Conservation (phyloP, 2,888 invertebrate genomes). For the Melinopterus prodromus region DNA sequence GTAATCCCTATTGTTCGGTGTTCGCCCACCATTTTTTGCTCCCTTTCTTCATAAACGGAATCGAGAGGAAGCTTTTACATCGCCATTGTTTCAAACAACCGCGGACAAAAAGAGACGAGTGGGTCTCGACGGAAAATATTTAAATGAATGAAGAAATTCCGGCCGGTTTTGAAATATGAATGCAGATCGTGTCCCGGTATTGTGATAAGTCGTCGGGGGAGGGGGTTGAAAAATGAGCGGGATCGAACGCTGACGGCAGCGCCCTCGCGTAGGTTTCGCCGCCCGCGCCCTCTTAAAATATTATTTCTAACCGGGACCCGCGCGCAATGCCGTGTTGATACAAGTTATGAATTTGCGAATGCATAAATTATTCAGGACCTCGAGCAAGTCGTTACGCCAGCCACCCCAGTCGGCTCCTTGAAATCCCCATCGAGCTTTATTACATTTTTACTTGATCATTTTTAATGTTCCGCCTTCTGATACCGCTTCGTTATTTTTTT, state of each 20-base stretch:
- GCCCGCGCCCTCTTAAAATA: background rate
- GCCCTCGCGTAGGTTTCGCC: background rate
- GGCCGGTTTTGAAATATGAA: background rate
- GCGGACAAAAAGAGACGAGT: background rate
- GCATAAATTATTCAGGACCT: background rate
- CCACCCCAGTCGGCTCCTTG: background rate
- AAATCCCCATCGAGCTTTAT: background rate
- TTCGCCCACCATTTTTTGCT: background rate
- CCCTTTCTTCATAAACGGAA: background rate
- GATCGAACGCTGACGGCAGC: background rate
- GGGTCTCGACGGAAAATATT: background rate
- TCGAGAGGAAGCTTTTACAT: background rate
- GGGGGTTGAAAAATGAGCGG: background rate
- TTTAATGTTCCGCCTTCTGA: background rate
- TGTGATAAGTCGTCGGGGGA: background rate
- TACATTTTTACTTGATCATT: background rate
- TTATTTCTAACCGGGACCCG: background rate
- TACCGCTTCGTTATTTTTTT: background rate
- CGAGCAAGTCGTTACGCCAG: background rate
- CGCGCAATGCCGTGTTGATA: background rate
- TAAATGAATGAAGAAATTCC: conserved; percentile 4
- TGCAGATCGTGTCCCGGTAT: background rate
- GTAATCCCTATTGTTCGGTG: background rate
- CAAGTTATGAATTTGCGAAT: conserved; percentile 4
- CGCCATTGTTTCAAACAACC: background rate